Evolutionary conservation across 2,888 invertebrate species (phyloP).

Genomic region (Teinopalpus imperialis): DNA sequence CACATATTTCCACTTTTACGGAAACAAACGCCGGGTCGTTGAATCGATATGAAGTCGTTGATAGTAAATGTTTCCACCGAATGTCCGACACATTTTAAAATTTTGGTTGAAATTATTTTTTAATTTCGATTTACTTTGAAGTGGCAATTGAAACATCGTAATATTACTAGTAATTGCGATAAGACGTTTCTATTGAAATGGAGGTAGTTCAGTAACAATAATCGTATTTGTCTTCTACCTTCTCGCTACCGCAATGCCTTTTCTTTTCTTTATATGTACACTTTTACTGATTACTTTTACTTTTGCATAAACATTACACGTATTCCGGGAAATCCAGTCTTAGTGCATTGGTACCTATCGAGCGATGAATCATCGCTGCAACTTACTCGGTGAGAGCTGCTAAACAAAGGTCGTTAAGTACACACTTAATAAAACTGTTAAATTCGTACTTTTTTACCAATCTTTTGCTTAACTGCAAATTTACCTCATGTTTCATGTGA

Average conservation of each 20-base stretch:
- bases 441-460: too few relatives aligned
- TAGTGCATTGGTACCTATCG: constrained; percentile 51
- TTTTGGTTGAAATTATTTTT: constrained; percentile 1
- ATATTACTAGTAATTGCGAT: neutral
- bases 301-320: constrained; percentile 27
- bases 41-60: constrained; percentile 29
- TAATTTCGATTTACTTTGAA: neutral
- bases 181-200: neutral
- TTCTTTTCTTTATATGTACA: constrained; percentile 11
- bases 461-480: too few relatives aligned
- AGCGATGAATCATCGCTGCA: constrained; percentile 71
- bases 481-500: too few relatives aligned
- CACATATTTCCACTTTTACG: constrained; percentile 23
- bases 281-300: constrained; percentile 18
- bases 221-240: neutral
- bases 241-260: constrained; percentile 8
- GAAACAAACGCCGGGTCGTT: constrained; percentile 42
- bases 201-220: constrained; percentile 15
- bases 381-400: constrained; percentile 56
- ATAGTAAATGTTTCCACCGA: constrained; percentile 23
- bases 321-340: constrained; percentile 53
- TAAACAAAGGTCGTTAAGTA: constrained; percentile 41
- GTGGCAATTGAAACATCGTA: neutral
- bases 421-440: constrained; percentile 9
- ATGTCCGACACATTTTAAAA: constrained; percentile 24